These are phyloP conservation scores for Brienomyrus longianalis DNA, from an alignment of 2,113 vertebrate genomes.

Conservation along the genomic window DNA sequence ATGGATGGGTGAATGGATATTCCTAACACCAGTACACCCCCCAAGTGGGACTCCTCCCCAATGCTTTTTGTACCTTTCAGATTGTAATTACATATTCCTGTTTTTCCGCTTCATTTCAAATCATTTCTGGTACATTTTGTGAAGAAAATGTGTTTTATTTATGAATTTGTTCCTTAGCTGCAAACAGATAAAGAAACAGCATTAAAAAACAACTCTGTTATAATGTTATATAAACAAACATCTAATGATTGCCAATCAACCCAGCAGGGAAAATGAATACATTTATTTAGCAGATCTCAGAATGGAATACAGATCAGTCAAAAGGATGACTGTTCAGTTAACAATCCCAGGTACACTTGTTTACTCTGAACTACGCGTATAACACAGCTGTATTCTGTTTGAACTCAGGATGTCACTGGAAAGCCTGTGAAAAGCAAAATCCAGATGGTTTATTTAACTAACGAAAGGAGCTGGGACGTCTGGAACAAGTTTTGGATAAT, in stretches of 20 bases:
- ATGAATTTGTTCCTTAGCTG: background rate
- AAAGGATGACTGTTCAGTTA: conserved; percentile 9
- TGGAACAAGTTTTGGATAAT: background rate
- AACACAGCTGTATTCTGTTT: conserved; percentile 26
- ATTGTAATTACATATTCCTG: background rate
- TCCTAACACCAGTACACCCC: background rate
- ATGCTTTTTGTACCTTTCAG: background rate
- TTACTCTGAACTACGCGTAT: conserved; percentile 7
- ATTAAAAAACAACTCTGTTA: background rate
- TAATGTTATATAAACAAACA: background rate
- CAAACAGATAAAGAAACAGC: background rate
- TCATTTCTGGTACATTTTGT: background rate
- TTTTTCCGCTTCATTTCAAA: background rate
- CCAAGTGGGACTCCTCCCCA: background rate
- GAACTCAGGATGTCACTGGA: conserved; percentile 24
- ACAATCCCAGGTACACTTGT: conserved; percentile 11
- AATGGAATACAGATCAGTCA: background rate
- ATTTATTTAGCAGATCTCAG: background rate
- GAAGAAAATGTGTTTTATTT: background rate
- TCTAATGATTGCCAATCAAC: background rate
- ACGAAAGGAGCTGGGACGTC: background rate
- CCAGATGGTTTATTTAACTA: background rate
- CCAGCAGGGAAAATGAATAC: background rate
- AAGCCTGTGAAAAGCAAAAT: conserved; percentile 5
- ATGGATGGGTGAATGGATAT: background rate